These are phyloP conservation scores for Thaumetopoea pityocampa DNA, from an alignment of 1,140 invertebrate species.

Conservation along the genomic window DNA sequence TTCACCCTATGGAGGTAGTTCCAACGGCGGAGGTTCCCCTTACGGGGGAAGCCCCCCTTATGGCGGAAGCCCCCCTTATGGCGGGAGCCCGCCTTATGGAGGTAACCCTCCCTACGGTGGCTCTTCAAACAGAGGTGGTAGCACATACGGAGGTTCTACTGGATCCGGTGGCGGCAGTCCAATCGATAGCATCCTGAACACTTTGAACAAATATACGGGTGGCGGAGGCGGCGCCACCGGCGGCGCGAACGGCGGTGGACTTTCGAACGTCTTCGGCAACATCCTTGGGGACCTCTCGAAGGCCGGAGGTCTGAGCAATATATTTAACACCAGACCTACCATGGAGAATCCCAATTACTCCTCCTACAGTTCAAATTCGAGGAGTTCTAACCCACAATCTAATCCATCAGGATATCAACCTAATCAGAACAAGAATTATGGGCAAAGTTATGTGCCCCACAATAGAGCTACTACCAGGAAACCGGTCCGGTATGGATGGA, in stretches of 20 bases:
- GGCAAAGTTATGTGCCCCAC: slow-evolving; percentile 40
- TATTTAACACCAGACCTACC: slow-evolving; percentile 61
- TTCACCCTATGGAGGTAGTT: slow-evolving; percentile 30
- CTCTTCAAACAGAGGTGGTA: slow-evolving; percentile 23
- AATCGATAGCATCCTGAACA: slow-evolving; percentile 47
- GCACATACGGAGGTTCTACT: slow-evolving; percentile 27
- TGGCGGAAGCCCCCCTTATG: slow-evolving; percentile 28
- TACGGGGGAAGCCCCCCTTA: slow-evolving; percentile 40
- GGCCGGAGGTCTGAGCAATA: slow-evolving; percentile 41
- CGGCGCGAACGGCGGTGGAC: slow-evolving; percentile 22
- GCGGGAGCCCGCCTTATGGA: slow-evolving; percentile 38
- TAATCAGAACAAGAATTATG: slow-evolving; percentile 59
- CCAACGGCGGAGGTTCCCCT: slow-evolving; percentile 35
- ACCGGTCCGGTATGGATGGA: slow-evolving; percentile 65
- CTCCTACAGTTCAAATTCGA: slow-evolving; percentile 52
- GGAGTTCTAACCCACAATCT: slow-evolving; percentile 54
- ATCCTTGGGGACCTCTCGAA: slow-evolving; percentile 59
- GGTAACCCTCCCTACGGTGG: slow-evolving; percentile 34
- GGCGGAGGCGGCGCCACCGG: slow-evolving; percentile 35
- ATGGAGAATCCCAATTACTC: slow-evolving; percentile 64
- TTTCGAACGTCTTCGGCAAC: slow-evolving; percentile 56
- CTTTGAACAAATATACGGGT: slow-evolving; percentile 43
- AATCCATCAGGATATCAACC: slow-evolving; percentile 56
- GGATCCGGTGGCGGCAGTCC: slow-evolving; percentile 41
- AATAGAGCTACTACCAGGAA: slow-evolving; percentile 50